Evolutionary conservation across 1,140 invertebrate genomes (phyloP).

Genomic region (Hypsibius dujardini): DNA sequence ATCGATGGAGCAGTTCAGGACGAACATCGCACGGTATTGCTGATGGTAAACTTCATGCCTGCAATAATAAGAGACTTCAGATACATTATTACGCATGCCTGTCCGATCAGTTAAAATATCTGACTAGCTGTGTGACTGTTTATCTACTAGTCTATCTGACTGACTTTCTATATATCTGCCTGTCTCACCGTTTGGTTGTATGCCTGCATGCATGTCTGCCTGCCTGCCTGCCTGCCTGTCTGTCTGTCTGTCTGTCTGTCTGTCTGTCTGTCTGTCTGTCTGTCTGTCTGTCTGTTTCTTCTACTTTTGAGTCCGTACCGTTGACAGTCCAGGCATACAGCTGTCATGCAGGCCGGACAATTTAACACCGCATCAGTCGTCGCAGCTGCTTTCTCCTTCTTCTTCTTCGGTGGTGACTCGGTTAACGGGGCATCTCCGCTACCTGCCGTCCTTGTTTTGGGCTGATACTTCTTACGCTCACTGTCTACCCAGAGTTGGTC

Average conservation of each 20-base stretch:
- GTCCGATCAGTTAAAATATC: too few relatives aligned
- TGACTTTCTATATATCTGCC: too few relatives aligned
- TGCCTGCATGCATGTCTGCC: too few relatives aligned
- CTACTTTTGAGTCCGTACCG: too few relatives aligned
- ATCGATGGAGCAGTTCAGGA: conserved; percentile 41
- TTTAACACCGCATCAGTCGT: conserved; percentile 43
- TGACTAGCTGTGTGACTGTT: too few relatives aligned
- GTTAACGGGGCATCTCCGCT: neutral
- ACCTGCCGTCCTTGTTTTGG: conserved; percentile 15
- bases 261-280: too few relatives aligned
- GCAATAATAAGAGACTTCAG: too few relatives aligned
- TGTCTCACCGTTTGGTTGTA: too few relatives aligned
- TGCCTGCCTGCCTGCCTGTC: too few relatives aligned
- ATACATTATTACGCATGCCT: too few relatives aligned
- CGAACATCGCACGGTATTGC: conserved; percentile 50
- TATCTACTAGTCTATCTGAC: neutral
- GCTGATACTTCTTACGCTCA: conserved; percentile 29
- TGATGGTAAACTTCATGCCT: conserved; percentile 41
- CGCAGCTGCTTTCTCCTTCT: conserved; percentile 19
- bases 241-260: too few relatives aligned
- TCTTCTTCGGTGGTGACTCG: conserved; percentile 15
- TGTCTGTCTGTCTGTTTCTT: too few relatives aligned
- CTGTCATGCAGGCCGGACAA: conserved; percentile 45
- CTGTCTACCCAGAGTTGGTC: conserved; percentile 42
- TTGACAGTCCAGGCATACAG: conserved; percentile 44